These are phyloP conservation scores for Lycocorax pyrrhopterus DNA, from an alignment of 2,113 vertebrate species.

Conservation along the genomic window DNA sequence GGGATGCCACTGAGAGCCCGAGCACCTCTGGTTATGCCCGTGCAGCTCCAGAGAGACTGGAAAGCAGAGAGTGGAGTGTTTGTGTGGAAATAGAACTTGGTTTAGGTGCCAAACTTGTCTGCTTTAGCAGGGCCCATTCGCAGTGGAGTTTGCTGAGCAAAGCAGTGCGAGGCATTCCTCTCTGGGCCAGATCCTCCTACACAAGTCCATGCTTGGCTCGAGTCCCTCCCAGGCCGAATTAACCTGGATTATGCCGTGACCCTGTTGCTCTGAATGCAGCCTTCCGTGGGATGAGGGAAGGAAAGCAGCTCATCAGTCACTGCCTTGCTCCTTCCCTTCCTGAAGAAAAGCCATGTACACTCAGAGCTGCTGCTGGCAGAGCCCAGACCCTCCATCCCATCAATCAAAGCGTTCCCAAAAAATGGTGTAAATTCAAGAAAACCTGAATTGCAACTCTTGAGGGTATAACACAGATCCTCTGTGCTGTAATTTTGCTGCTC, in stretches of 20 bases:
- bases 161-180: background rate
- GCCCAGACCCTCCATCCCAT: background rate
- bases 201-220: fast-evolving
- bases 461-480: background rate
- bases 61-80: background rate
- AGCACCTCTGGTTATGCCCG: fast-evolving
- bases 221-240: background rate
- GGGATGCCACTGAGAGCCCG: background rate
- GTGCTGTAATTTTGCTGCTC: conserved; percentile 6
- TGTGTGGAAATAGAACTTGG: background rate
- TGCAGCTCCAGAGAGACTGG: background rate
- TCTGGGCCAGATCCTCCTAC: background rate
- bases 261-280: background rate
- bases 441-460: background rate
- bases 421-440: background rate
- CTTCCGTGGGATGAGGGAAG: background rate
- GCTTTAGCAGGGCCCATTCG: background rate
- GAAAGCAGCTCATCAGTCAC: background rate
- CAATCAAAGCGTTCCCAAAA: background rate
- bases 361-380: background rate
- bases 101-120: background rate
- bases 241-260: background rate
- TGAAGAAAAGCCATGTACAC: background rate
- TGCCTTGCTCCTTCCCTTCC: background rate
- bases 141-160: background rate